Conservation (phyloP, 1,140 invertebrate species). For the Epicauta chinensis region DNA sequence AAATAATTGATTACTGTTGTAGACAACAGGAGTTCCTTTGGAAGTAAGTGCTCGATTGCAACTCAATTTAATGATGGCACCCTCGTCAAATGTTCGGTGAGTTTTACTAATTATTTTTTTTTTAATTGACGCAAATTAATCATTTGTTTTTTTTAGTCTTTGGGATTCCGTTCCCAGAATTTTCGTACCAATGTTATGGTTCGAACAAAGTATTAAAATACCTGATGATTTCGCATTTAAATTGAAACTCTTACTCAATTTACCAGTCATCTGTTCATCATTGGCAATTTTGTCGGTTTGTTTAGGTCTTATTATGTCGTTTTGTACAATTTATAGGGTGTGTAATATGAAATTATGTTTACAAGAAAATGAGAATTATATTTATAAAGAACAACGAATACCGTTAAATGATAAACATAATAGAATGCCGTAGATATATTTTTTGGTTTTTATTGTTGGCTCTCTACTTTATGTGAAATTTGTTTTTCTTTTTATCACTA, state of each 20-base stretch:
- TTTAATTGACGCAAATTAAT: no score
- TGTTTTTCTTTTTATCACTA: no score
- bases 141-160: conserved; percentile 43
- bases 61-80: conserved; percentile 62
- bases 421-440: no score
- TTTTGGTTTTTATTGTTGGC: no score
- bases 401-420: neutral
- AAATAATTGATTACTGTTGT: conserved; percentile 43
- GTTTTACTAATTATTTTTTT: conserved; percentile 36
- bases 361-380: conserved; percentile 2
- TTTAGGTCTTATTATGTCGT: conserved; percentile 16
- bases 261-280: conserved; percentile 25
- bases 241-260: conserved; percentile 24
- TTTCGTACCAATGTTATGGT: conserved; percentile 74
- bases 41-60: conserved; percentile 67
- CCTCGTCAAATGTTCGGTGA: conserved; percentile 55
- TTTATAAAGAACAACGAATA: conserved; percentile 3
- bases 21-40: conserved; percentile 58
- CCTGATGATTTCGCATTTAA: conserved; percentile 22
- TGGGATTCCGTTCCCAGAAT: conserved; percentile 59
- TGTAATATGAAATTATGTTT: conserved; percentile 19
- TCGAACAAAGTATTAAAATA: conserved; percentile 59
- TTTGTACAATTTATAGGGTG: conserved; percentile 17
- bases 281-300: conserved; percentile 22
- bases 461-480: no score